Evolutionary conservation across 2,113 vertebrate species (phyloP).

Genomic region (Phoxinus phoxinus): DNA sequence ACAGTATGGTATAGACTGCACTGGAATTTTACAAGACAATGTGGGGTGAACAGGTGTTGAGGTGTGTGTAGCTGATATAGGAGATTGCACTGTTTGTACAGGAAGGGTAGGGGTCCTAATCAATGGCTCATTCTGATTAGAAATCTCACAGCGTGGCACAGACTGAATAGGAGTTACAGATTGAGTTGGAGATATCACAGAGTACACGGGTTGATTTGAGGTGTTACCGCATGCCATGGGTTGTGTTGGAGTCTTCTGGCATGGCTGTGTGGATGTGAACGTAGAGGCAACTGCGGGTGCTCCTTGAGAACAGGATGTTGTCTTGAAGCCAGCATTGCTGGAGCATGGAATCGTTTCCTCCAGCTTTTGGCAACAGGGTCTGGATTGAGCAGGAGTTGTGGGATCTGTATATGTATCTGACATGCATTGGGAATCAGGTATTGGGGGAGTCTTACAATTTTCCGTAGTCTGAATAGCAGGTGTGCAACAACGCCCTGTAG

Average conservation of each 20-base stretch:
- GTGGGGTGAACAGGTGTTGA: conserved; percentile 7
- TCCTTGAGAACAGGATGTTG: conserved; percentile 26
- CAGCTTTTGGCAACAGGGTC: background rate
- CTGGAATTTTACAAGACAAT: conserved; percentile 5
- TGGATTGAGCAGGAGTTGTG: background rate
- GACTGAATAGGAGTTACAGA: conserved; percentile 22
- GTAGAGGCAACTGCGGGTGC: background rate
- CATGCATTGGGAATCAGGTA: background rate
- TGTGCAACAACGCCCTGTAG: background rate
- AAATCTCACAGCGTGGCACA: conserved; percentile 21
- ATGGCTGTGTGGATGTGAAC: background rate
- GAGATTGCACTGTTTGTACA: background rate
- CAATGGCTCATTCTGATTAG: conserved; percentile 9
- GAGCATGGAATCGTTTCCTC: background rate
- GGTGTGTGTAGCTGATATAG: background rate
- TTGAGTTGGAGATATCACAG: conserved; percentile 32
- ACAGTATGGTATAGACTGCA: conserved; percentile 18
- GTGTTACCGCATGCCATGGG: background rate
- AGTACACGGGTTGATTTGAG: conserved; percentile 11
- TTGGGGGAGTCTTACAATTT: conserved; percentile 15
- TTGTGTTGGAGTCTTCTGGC: conserved; percentile 14
- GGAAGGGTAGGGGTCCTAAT: background rate
- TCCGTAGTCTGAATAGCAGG: conserved; percentile 6
- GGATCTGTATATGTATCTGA: background rate
- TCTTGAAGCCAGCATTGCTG: background rate